Evolutionary conservation across 2,888 invertebrate genomes (phyloP).

Genomic region (Acronicta aceris): DNA sequence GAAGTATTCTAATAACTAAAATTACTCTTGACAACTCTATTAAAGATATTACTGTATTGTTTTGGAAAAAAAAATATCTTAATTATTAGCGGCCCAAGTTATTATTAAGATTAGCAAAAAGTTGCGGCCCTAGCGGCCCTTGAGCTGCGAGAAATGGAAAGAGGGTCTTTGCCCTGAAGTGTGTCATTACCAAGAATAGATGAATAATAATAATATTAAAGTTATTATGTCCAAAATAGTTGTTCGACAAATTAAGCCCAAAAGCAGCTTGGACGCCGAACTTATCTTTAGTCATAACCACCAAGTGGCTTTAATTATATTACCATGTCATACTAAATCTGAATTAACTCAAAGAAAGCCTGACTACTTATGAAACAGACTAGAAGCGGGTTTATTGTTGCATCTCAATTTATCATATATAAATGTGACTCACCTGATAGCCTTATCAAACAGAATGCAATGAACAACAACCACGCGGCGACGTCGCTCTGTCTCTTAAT

Average conservation of each 20-base stretch:
- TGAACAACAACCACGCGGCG: conserved; percentile 12
- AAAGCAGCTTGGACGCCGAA: not conserved
- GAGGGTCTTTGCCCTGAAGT: too few relatives aligned
- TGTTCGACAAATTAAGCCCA: not conserved
- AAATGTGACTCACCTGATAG: not conserved
- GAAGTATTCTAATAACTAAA: conserved; percentile 12
- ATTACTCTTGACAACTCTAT: too few relatives aligned
- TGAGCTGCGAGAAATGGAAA: too few relatives aligned
- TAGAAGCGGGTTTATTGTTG: not conserved
- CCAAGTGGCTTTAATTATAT: not conserved
- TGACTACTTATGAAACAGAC: not conserved
- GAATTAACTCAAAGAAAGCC: not conserved
- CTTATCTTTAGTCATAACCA: not conserved
- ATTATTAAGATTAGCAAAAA: too few relatives aligned
- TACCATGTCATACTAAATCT: not conserved
- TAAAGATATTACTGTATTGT: too few relatives aligned
- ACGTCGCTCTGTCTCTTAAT: conserved; percentile 35
- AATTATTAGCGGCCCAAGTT: not conserved
- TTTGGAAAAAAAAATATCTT: not conserved
- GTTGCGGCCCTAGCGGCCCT: too few relatives aligned
- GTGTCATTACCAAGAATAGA: too few relatives aligned
- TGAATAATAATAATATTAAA: too few relatives aligned
- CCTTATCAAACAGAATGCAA: conserved; percentile 42
- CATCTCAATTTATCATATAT: not conserved
- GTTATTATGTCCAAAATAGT: not conserved